Conservation (phyloP, 2,113 vertebrate genomes). For the Rhagologus leucostigma region DNA sequence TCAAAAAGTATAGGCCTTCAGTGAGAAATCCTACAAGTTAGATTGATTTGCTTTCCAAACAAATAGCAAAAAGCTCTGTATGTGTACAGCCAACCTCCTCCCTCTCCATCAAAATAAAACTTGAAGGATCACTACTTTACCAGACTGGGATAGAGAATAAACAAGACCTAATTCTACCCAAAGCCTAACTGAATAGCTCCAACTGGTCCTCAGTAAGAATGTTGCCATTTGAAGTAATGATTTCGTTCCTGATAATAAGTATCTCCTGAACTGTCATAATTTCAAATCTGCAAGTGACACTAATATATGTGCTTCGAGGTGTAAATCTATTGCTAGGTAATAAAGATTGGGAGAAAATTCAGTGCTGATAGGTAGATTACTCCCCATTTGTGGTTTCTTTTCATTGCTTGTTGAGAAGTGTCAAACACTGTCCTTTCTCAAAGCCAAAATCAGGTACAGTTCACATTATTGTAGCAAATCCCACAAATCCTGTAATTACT, state of each 20-base stretch:
- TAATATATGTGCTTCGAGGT: not conserved
- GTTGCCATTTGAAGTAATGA: not conserved
- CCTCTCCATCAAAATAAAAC: not conserved
- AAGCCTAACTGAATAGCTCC: not conserved
- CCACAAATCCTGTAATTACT: not conserved
- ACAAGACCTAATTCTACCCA: not conserved
- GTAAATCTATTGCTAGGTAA: not conserved
- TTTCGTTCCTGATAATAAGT: not conserved
- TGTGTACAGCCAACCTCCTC: not conserved
- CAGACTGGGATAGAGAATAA: not conserved
- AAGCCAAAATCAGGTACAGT: not conserved
- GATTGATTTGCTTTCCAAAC: not conserved
- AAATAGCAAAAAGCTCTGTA: not conserved
- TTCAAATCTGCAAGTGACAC: not conserved
- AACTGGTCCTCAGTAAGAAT: not conserved
- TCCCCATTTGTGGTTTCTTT: not conserved
- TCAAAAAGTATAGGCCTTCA: not conserved
- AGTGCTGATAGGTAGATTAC: not conserved
- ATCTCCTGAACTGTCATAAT: not conserved
- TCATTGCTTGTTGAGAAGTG: not conserved
- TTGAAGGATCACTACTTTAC: not conserved
- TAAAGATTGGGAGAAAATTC: not conserved
- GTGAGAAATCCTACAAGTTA: not conserved
- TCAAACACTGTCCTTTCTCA: not conserved
- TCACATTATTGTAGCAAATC: not conserved